Conservation (phyloP, 2,113 vertebrate species). For the Oceanodroma tethys region DNA sequence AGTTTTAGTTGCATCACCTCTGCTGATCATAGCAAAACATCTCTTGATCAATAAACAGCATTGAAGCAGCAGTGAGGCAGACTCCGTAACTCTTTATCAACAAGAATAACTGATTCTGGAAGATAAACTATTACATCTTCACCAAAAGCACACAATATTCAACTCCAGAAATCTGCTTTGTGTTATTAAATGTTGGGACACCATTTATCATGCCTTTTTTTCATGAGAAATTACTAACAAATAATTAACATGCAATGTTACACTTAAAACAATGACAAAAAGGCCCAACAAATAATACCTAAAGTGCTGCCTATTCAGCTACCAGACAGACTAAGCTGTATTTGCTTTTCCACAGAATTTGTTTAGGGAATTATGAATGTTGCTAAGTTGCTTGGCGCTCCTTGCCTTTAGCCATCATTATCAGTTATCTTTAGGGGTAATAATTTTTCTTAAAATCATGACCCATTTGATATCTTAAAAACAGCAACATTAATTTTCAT, state of each 20-base stretch:
- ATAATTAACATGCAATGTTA: neutral
- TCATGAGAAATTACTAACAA: neutral
- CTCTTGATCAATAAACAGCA: neutral
- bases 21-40: neutral
- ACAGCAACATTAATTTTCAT: slow-evolving; percentile 81
- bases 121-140: neutral
- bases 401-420: slow-evolving; percentile 39
- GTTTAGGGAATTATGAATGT: slow-evolving; percentile 6
- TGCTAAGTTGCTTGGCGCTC: slow-evolving; percentile 1
- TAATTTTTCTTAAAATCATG: slow-evolving; percentile 75
- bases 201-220: neutral
- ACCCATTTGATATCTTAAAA: slow-evolving; percentile 77
- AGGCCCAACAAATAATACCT: neutral
- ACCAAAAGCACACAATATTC: neutral
- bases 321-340: neutral
- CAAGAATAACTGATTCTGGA: neutral
- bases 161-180: neutral
- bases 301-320: neutral
- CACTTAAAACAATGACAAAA: neutral
- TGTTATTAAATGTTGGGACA: neutral
- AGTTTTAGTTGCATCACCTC: neutral
- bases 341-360: slow-evolving; percentile 37
- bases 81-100: neutral
- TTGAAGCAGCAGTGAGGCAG: neutral
- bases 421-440: slow-evolving; percentile 55